phyloP scores from a whole-genome alignment of 2,888 invertebrate species.

The Drosophila cognata region DNA sequence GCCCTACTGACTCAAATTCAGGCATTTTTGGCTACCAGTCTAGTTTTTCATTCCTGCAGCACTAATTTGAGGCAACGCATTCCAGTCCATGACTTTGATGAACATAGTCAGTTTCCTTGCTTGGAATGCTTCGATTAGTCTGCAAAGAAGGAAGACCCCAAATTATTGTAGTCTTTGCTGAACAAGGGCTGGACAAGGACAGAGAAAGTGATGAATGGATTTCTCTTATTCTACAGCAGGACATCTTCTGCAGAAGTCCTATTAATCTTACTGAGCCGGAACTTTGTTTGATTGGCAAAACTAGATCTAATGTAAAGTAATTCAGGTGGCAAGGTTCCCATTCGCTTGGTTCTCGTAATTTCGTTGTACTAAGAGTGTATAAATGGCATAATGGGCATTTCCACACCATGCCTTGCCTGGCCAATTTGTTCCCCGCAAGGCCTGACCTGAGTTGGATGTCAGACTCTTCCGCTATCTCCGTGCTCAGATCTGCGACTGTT shows the following conservation, averaged over 20 bases:
- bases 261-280: background rate
- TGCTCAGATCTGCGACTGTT: background rate
- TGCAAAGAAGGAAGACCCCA: background rate
- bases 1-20: background rate
- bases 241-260: background rate
- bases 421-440: background rate
- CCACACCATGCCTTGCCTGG: background rate
- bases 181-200: background rate
- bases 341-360: background rate
- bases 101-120: background rate
- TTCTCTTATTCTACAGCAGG: background rate
- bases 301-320: background rate
- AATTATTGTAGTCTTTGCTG: background rate
- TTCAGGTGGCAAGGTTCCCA: background rate
- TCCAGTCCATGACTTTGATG: background rate
- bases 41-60: background rate
- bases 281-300: background rate
- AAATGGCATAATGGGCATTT: background rate
- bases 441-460: background rate
- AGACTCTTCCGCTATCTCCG: background rate
- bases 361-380: background rate
- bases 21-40: background rate
- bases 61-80: background rate
- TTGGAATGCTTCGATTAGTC: background rate
- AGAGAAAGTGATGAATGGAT: background rate